Evolutionary conservation across 2,797 vertebrate genomes (phyloP).

Genomic region (Danio aesculapii): DNA sequence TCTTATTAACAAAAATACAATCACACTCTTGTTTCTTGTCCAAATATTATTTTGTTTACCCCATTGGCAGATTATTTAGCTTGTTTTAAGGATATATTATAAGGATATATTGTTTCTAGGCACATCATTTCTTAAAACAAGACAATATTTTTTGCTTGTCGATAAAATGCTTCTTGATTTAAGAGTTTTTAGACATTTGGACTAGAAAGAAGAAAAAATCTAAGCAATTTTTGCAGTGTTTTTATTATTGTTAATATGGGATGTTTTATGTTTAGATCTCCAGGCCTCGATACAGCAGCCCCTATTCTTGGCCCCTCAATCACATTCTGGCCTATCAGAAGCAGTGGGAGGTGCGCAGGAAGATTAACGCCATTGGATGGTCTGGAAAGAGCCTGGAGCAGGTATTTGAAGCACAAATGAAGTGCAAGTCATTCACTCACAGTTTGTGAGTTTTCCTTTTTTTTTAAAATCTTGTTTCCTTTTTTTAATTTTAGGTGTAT

Average conservation of each 20-base stretch:
- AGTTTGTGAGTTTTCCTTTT: not conserved
- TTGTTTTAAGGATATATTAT: too few relatives aligned
- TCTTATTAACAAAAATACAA: not conserved
- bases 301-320: conserved; percentile 96
- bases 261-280: conserved; percentile 83
- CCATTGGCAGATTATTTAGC: too few relatives aligned
- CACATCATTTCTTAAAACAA: too few relatives aligned
- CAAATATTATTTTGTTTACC: too few relatives aligned
- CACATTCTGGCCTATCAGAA: conserved; percentile 94
- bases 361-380: conserved; percentile 98
- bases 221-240: too few relatives aligned
- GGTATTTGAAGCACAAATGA: conserved; percentile 71
- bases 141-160: too few relatives aligned
- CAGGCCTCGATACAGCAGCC: conserved; percentile 91
- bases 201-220: too few relatives aligned
- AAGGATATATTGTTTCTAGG: too few relatives aligned
- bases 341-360: conserved; percentile 93
- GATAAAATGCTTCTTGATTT: too few relatives aligned
- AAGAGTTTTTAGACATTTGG: too few relatives aligned
- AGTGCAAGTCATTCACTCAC: not conserved
- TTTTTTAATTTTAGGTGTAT: conserved; percentile 83
- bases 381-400: conserved; percentile 90
- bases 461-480: not conserved
- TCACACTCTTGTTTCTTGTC: too few relatives aligned
- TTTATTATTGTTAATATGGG: not conserved